Conservation (phyloP, 1,140 invertebrate genomes). For the Drosophila kohkoa region DNA sequence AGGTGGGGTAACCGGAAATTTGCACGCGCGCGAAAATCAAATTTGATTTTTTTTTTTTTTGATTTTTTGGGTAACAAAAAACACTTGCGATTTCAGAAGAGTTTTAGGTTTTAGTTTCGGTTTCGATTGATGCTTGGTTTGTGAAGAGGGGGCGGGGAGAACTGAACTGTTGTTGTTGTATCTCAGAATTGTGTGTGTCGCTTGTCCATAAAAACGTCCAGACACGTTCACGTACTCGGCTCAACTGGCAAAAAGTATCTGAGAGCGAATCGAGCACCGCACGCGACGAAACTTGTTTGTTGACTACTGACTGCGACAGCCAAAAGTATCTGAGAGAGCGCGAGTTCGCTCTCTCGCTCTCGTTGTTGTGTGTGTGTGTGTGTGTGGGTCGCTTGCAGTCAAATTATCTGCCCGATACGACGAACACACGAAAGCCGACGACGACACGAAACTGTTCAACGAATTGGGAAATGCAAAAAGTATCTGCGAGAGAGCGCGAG, state of each 20-base stretch:
- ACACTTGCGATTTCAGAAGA: conserved; percentile 5
- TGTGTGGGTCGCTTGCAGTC: not conserved
- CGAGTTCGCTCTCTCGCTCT: conserved; percentile 6
- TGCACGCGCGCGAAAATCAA: conserved; percentile 20
- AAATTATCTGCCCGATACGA: conserved; percentile 24
- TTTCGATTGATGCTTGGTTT: conserved; percentile 5
- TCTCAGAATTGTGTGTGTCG: conserved; percentile 18
- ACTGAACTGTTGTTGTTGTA: not conserved
- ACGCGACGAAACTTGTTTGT: conserved; percentile 50
- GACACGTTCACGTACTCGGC: conserved; percentile 62
- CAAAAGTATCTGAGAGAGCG: conserved; percentile 15
- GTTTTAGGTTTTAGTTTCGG: conserved; percentile 12
- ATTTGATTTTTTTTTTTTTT: not conserved
- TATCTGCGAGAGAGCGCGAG: conserved; percentile 37
- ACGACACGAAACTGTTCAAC: conserved; percentile 27
- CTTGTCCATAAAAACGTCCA: conserved; percentile 58
- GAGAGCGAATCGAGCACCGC: conserved; percentile 44
- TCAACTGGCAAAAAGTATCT: conserved; percentile 62
- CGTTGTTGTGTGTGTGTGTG: not conserved
- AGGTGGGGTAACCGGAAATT: conserved; percentile 5
- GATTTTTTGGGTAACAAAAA: not conserved
- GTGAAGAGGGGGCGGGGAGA: too few species aligned
- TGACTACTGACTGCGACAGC: conserved; percentile 32
- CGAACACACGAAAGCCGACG: conserved; percentile 12
- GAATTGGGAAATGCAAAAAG: conserved; percentile 53